Evolutionary conservation across 2,888 invertebrate species (phyloP).

Genomic region (Antheraea assamensis): DNA sequence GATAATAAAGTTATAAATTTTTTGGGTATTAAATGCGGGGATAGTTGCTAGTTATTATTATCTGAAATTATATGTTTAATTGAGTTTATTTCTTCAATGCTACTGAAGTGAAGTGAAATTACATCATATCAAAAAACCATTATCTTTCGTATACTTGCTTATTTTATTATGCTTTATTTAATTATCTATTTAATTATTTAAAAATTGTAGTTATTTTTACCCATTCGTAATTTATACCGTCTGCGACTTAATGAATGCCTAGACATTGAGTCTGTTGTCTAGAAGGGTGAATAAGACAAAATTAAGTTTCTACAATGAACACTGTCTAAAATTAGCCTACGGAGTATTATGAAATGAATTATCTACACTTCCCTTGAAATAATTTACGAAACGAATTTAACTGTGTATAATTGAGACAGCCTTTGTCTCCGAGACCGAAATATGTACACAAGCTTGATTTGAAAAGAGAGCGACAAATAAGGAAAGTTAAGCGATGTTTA

Average conservation of each 20-base stretch:
- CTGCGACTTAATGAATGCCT: slow-evolving; percentile 64
- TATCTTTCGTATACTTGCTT: not conserved
- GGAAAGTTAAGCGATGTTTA: slow-evolving; percentile 44
- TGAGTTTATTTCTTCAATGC: not conserved
- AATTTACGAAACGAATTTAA: slow-evolving; percentile 15
- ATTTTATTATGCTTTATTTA: too few species aligned
- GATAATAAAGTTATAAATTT: too few species aligned
- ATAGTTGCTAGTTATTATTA: not conserved
- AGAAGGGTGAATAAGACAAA: slow-evolving; percentile 49
- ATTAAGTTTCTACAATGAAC: slow-evolving; percentile 41
- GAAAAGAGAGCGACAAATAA: slow-evolving; percentile 39
- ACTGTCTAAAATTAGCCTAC: slow-evolving; percentile 46
- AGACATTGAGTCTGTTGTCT: slow-evolving; percentile 44
- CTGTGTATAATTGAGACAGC: slow-evolving; percentile 8
- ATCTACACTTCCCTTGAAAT: slow-evolving; percentile 33
- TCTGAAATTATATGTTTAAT: not conserved
- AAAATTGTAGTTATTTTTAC: not conserved
- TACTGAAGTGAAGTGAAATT: not conserved
- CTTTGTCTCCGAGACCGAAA: slow-evolving; percentile 21
- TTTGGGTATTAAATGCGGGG: too few species aligned
- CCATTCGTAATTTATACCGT: slow-evolving; percentile 46
- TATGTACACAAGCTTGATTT: slow-evolving; percentile 11
- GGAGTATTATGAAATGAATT: slow-evolving; percentile 28
- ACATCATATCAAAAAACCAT: not conserved
- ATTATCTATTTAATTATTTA: too few species aligned